Evolutionary conservation across 2,888 invertebrate species (phyloP).

Genomic region (Heteromyza rotundicornis): DNA sequence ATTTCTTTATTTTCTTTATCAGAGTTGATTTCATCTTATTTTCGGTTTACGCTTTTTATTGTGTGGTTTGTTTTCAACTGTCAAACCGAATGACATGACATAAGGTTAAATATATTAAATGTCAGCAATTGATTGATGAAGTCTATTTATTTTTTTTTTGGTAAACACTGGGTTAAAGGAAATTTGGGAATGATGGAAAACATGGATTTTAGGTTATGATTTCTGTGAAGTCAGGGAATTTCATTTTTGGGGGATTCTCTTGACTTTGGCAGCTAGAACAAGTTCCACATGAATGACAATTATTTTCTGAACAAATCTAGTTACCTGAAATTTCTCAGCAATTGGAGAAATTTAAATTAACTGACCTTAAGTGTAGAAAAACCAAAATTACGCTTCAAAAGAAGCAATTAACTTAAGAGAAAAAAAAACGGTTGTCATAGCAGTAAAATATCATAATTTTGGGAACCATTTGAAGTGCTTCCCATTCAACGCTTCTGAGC

Average conservation of each 20-base stretch:
- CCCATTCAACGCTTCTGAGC: constrained; percentile 10
- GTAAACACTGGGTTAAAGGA: no score
- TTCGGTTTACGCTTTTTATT: constrained; percentile 9
- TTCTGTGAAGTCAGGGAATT: no score
- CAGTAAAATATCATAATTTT: not conserved
- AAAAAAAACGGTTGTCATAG: constrained; percentile 23
- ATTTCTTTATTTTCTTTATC: constrained; percentile 29
- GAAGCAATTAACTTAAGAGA: constrained; percentile 25
- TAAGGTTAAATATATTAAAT: constrained; percentile 40
- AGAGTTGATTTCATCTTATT: not conserved
- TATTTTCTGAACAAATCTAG: no score
- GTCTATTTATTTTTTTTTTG: not conserved
- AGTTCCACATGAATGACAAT: no score
- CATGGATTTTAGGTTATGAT: no score
- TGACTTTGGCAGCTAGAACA: no score
- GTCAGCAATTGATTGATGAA: constrained; percentile 46
- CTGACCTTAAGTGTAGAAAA: not conserved
- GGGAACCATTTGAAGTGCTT: constrained; percentile 18
- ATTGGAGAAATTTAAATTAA: no score
- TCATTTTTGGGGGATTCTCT: no score
- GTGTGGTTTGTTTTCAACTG: constrained; percentile 12
- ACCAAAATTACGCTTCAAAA: not conserved
- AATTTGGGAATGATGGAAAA: no score
- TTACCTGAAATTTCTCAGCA: no score
- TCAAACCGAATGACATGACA: constrained; percentile 15